Evolutionary conservation across 2,888 invertebrate genomes (phyloP), one percentile per base, ranked within the genome.

Genomic region (Slavum lentiscoides): DNA sequence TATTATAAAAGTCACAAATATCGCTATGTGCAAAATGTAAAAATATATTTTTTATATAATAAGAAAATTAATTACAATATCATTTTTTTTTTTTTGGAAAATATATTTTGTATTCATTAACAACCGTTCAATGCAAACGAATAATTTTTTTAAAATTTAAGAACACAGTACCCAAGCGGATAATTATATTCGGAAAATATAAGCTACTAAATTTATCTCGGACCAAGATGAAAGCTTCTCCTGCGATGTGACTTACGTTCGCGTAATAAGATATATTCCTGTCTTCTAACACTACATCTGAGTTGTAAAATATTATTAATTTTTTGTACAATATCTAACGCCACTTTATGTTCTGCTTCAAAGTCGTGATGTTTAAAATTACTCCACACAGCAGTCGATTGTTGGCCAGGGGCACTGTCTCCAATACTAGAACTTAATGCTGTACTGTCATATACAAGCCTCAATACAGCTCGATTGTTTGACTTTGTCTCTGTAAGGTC

Each of bases 311-410:
- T 96, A 82, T 94, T 91, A 87, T 93, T 94, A 17, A 97, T 90
- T 88, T 96, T 96, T 83, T 92, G 91, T 0, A 94, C 93, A 70
- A 97, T 95, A 86, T 94, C 94, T 83, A 91, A 90, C 0, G 94
- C 94, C 1, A 90, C 90, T 6, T 89, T 88, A 69, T 90, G 89
- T 83, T 95, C 94, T 5, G 93, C 91, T 87, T 96, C 96, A 85
- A 97, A 96, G 85, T 94, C 94, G 85, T 94, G 94, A 85, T 92
- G 91, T 86, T 95, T 95, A 87, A 94, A 96, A 74, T 82, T 81
- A 62, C 91, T 91, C 9, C 82, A 82, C 17, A 82, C 69, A 68
- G 89, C 87, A 2, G 88, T 66, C 72, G 77, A 81, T 39, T 82
- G 75, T 77, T 82, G 76, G 21, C 74, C 67, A 5, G 74, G 73